A percentile compares a stretch with the other conserved stretches of the same genome.
phyloP scores from a whole-genome alignment of 2,888 invertebrate genomes.

The Pyralis farinalis region DNA sequence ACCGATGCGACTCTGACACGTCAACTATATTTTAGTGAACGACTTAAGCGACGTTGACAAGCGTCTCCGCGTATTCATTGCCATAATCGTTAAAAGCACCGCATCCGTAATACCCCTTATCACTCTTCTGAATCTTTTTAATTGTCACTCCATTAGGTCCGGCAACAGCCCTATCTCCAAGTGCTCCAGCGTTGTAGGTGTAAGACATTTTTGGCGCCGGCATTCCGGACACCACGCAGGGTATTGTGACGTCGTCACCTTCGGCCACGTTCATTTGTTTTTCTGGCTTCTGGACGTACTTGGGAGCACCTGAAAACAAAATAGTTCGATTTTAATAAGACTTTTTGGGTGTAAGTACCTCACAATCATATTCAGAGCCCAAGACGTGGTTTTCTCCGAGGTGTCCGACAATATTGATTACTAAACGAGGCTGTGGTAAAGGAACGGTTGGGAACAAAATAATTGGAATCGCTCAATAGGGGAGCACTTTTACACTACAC shows the following conservation, averaged over 20 bases:
- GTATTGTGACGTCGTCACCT: constrained; percentile 45
- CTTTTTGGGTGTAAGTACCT: too few relatives aligned
- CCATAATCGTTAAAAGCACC: constrained; percentile 44
- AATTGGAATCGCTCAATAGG: too few relatives aligned
- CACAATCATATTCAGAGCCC: too few relatives aligned
- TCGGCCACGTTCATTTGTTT: constrained; percentile 29
- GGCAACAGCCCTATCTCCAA: constrained; percentile 24
- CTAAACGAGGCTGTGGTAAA: too few relatives aligned
- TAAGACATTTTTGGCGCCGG: constrained; percentile 41
- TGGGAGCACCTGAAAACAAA: constrained; percentile 52
- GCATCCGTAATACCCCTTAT: constrained; percentile 62
- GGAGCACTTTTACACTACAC: too few relatives aligned
- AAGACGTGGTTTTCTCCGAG: too few relatives aligned
- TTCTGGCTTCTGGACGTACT: constrained; percentile 34
- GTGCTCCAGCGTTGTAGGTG: constrained; percentile 44
- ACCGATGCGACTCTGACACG: too few relatives aligned
- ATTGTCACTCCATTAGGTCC: constrained; percentile 40
- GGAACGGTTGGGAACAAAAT: too few relatives aligned
- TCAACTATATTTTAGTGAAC: too few relatives aligned
- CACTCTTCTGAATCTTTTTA: constrained; percentile 36
- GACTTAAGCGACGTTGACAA: constrained; percentile 22
- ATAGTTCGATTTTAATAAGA: too few relatives aligned
- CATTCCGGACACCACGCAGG: constrained; percentile 42
- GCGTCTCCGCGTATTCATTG: constrained; percentile 40
- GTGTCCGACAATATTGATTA: too few relatives aligned